Evolutionary conservation across 2,113 vertebrate genomes (phyloP).

Genomic region (Ctenodactylus gundi): DNA sequence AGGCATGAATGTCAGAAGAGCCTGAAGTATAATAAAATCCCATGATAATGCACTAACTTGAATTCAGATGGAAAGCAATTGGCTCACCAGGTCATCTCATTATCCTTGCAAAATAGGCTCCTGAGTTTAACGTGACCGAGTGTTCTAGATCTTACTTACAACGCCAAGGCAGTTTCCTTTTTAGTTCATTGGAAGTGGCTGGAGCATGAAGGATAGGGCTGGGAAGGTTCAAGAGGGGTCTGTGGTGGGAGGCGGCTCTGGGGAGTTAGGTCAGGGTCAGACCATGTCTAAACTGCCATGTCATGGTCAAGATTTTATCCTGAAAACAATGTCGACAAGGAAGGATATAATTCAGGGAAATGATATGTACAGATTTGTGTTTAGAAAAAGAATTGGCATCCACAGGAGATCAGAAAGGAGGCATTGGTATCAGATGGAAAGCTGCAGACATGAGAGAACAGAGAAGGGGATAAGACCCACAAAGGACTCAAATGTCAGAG

Average conservation of each 20-base stretch:
- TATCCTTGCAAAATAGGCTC: slow-evolving; percentile 51
- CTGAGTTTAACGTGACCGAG: slow-evolving; percentile 29
- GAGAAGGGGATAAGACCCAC: too few species aligned
- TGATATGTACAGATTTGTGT: background rate
- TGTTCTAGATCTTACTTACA: slow-evolving; percentile 13
- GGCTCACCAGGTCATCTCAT: slow-evolving; percentile 56
- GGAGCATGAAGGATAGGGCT: background rate
- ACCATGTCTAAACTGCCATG: background rate
- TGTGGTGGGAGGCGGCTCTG: background rate
- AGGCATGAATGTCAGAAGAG: slow-evolving; percentile 45
- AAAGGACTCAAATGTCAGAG: too few species aligned
- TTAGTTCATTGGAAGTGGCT: background rate
- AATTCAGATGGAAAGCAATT: slow-evolving; percentile 52
- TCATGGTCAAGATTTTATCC: background rate
- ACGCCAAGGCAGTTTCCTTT: background rate
- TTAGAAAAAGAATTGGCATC: background rate
- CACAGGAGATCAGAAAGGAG: background rate
- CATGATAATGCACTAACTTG: slow-evolving; percentile 41
- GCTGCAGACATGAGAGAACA: background rate
- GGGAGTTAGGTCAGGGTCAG: background rate
- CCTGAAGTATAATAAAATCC: slow-evolving; percentile 29
- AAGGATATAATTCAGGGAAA: background rate
- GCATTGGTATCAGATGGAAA: background rate
- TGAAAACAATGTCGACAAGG: background rate
- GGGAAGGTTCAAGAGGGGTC: background rate